These are phyloP conservation scores for Eupeodes latifasciatus DNA, from an alignment of 2,888 invertebrate genomes.

Conservation along the genomic window DNA sequence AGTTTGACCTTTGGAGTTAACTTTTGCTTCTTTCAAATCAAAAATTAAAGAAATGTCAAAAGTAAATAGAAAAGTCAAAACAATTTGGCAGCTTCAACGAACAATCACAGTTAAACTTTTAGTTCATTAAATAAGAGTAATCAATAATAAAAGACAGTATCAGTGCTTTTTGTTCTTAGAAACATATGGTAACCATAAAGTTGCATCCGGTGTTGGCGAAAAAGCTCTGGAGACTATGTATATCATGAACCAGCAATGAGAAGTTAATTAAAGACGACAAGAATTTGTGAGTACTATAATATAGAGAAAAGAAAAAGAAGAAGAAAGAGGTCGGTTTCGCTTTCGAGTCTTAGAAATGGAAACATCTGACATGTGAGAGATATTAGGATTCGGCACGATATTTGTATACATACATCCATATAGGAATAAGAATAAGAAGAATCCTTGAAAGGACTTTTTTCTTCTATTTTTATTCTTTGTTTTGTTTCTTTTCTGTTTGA, in stretches of 20 bases:
- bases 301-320: neutral
- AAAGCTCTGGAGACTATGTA: conserved; percentile 65
- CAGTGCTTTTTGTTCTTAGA: neutral
- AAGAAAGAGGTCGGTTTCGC: conserved; percentile 13
- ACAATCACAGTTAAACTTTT: too few species aligned
- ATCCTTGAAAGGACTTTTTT: conserved; percentile 54
- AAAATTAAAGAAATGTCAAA: too few species aligned
- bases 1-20: too few species aligned
- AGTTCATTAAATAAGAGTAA: too few species aligned
- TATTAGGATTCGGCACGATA: conserved; percentile 72
- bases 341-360: conserved; percentile 7
- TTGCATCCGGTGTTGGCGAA: conserved; percentile 26
- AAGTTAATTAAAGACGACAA: conserved; percentile 72
- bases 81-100: too few species aligned
- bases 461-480: conserved; percentile 10
- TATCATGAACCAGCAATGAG: conserved; percentile 63
- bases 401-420: neutral
- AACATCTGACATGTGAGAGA: conserved; percentile 66
- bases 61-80: too few species aligned
- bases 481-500: conserved; percentile 21
- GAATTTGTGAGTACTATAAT: conserved; percentile 6
- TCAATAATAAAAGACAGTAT: too few species aligned
- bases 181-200: conserved; percentile 9
- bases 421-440: neutral
- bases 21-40: too few species aligned